Evolutionary conservation across 2,888 invertebrate genomes (phyloP), one percentile per base, ranked within the genome.

Genomic region (Nycteola revayana): DNA sequence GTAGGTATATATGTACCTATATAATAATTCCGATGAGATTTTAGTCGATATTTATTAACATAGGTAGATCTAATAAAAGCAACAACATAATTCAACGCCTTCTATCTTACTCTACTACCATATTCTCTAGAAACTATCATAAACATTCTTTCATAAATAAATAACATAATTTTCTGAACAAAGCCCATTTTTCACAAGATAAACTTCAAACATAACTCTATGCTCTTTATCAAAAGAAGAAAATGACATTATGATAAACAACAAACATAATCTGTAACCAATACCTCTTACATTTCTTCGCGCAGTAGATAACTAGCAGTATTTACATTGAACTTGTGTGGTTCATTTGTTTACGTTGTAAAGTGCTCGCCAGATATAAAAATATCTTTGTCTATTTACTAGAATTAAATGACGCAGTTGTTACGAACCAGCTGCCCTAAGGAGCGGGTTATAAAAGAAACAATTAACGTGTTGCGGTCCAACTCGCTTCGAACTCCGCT

Each of bases 351-450:
- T 87, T 85, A 85, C 70, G 66, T 62, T 66, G 55, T 59, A 65
- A 79, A 85, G 75, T 79, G 70, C 76, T 71, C 68, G 73, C 67
- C 71, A 76, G 79, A 82, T 83, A 85, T 85, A 86, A 83, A 87
- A 85, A 88, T 87, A 87, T 85, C 82, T 83, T 77, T 80, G 79
- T 83, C 81, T 87, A 84, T 86, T 84, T 83, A 86, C 76, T 72
- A 83, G 82, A 82, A 79, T 84, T 82, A 84, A 85, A 85, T 76
- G 75, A 80, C 70, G 71, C 66, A 75, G 70, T 75, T 83, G 83
- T 78, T 83, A 83, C 66, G 75, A 80, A 75, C 72, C 87, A 86
- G 84, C 86, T 85, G 86, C 86, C 78, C 71, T 71, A 72, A 78
- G 74, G 69, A 81, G 80, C 75, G 75, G 75, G 82, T 73, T 86